Evolutionary conservation across 2,888 invertebrate genomes (phyloP).

Genomic region (Ametastegia equiseti): DNA sequence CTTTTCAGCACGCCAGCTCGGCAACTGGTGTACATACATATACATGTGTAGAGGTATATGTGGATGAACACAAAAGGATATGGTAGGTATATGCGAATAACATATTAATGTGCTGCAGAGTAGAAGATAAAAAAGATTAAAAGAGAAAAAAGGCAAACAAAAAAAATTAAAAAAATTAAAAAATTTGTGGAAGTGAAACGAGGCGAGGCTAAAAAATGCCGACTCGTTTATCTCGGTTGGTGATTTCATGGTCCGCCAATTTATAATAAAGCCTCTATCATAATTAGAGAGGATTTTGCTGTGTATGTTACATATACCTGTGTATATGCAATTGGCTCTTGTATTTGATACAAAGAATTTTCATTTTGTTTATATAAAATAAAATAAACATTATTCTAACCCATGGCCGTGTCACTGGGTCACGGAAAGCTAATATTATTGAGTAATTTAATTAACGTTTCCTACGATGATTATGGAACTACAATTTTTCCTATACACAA

Average conservation of each 20-base stretch:
- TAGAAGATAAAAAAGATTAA: background rate
- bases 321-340: background rate
- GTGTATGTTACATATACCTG: background rate
- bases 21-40: too few relatives aligned
- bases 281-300: background rate
- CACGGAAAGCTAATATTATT: too few relatives aligned
- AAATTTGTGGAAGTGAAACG: too few relatives aligned
- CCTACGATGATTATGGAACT: too few relatives aligned
- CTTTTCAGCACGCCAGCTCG: too few relatives aligned
- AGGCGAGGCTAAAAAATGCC: conserved; percentile 2
- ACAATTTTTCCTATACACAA: too few relatives aligned
- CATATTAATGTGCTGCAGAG: background rate
- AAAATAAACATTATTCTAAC: too few relatives aligned
- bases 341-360: background rate
- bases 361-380: background rate
- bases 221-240: conserved; percentile 14
- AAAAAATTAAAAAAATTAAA: background rate
- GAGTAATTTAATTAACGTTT: too few relatives aligned
- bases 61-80: background rate
- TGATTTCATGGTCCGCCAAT: background rate
- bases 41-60: too few relatives aligned
- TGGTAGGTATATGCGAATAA: background rate
- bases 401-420: too few relatives aligned
- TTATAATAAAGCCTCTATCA: background rate
- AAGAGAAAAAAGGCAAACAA: background rate